A percentile compares a stretch with the other conserved stretches of the same genome.
These are phyloP conservation scores for Poeciliopsis gracilis DNA, from an alignment of 2,797 vertebrate genomes.

Conservation along the genomic window DNA sequence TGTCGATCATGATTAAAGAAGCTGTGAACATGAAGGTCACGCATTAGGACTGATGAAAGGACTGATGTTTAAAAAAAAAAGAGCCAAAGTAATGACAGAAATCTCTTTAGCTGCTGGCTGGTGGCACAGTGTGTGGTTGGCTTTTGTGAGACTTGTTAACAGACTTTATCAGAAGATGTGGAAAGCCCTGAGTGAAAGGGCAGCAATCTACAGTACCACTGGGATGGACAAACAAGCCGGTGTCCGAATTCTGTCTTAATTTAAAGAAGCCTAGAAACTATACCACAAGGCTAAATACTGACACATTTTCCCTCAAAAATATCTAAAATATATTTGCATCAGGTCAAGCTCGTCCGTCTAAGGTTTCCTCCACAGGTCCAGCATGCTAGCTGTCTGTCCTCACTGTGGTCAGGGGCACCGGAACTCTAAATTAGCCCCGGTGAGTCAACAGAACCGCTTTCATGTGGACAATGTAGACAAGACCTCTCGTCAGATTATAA, in stretches of 20 bases:
- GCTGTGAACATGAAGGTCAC: constrained; percentile 69
- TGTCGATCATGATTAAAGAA: constrained; percentile 67
- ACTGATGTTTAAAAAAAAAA: constrained; percentile 73
- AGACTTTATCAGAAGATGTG: constrained; percentile 50
- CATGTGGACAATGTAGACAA: constrained; percentile 75
- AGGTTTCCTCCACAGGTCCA: constrained; percentile 40
- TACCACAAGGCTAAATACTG: background rate
- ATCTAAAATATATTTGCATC: background rate
- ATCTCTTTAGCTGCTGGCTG: constrained; percentile 72
- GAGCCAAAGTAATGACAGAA: constrained; percentile 74
- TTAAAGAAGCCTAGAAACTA: background rate
- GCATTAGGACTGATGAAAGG: constrained; percentile 68
- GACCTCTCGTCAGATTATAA: constrained; percentile 69
- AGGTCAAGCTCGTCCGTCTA: constrained; percentile 37
- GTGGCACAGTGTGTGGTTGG: constrained; percentile 63
- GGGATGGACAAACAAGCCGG: constrained; percentile 3
- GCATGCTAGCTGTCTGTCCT: constrained; percentile 60
- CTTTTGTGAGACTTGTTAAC: constrained; percentile 62
- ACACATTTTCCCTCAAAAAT: background rate
- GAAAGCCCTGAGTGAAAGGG: constrained; percentile 38
- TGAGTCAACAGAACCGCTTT: constrained; percentile 74
- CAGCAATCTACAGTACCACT: constrained; percentile 38
- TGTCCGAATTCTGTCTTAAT: constrained; percentile 9
- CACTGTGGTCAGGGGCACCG: constrained; percentile 60
- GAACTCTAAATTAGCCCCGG: constrained; percentile 73